These are phyloP conservation scores for Pemphredon lugubris DNA, from an alignment of 2,888 invertebrate species.

Conservation along the genomic window DNA sequence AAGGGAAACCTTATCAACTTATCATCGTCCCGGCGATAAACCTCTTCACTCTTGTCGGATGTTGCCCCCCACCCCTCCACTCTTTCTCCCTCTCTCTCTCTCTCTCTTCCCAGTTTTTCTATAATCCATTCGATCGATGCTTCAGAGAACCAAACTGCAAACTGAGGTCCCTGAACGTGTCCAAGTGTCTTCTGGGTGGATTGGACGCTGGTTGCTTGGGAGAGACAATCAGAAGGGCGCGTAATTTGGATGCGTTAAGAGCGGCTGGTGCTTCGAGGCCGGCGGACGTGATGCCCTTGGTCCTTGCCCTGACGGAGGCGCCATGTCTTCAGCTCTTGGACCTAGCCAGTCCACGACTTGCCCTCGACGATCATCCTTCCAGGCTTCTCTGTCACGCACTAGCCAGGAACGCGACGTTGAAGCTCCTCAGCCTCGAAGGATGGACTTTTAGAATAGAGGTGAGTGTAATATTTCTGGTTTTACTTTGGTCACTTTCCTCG, in stretches of 20 bases:
- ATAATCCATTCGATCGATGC: conserved; percentile 26
- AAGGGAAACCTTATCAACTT: too few species aligned
- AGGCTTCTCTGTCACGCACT: conserved; percentile 81
- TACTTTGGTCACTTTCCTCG: neutral
- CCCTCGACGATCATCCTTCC: conserved; percentile 82
- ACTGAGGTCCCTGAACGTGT: conserved; percentile 83
- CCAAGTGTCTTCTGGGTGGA: conserved; percentile 83
- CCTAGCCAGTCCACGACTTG: conserved; percentile 82
- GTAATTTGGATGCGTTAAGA: conserved; percentile 82
- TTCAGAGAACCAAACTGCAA: conserved; percentile 82
- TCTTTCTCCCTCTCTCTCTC: too few species aligned
- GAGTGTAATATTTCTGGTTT: conserved; percentile 42
- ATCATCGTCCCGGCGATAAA: too few species aligned
- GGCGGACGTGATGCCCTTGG: conserved; percentile 83
- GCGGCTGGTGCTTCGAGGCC: conserved; percentile 83
- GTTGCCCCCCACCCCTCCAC: too few species aligned
- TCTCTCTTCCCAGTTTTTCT: too few species aligned
- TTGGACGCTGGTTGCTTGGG: conserved; percentile 83
- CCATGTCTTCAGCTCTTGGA: conserved; percentile 83
- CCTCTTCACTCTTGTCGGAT: too few species aligned
- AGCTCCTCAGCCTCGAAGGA: conserved; percentile 83
- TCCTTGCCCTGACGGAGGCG: conserved; percentile 83
- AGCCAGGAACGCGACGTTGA: conserved; percentile 81
- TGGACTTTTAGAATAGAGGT: conserved; percentile 84
- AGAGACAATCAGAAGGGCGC: conserved; percentile 82